Evolutionary conservation across 2,797 vertebrate genomes (phyloP).

Genomic region (Myiotriccus ornatus): DNA sequence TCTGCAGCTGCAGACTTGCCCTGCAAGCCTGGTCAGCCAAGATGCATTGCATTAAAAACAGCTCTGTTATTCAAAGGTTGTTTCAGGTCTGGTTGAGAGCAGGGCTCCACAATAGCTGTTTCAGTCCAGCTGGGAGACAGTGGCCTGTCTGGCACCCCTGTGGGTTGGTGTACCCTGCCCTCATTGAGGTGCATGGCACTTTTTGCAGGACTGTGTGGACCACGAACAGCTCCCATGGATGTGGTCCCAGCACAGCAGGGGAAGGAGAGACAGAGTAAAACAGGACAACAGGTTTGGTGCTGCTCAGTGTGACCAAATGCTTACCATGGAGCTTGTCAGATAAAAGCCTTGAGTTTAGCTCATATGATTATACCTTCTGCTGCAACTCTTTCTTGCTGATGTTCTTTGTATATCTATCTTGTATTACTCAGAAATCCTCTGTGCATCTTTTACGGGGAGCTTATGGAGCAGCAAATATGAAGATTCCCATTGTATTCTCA

Average conservation of each 20-base stretch:
- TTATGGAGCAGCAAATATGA: neutral
- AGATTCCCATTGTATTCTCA: neutral
- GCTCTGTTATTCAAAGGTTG: neutral
- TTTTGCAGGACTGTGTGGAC: neutral
- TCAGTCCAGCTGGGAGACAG: neutral
- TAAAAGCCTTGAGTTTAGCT: neutral
- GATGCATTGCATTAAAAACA: neutral
- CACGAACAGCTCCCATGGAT: neutral
- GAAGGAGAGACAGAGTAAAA: neutral
- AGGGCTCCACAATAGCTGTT: neutral
- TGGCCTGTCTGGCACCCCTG: neutral
- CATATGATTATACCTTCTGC: neutral
- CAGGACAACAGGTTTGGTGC: neutral
- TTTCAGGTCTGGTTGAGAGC: neutral
- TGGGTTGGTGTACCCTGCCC: neutral
- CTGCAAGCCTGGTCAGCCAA: neutral
- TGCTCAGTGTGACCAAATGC: neutral
- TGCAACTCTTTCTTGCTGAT: neutral
- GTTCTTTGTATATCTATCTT: neutral
- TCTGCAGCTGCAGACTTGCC: neutral
- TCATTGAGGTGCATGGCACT: accelerated
- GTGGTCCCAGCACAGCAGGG: accelerated
- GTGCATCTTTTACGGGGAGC: neutral
- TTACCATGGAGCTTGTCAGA: neutral
- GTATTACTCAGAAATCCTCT: neutral